Conservation (phyloP, 2,888 invertebrate genomes). For the Hemaris fuciformis region DNA sequence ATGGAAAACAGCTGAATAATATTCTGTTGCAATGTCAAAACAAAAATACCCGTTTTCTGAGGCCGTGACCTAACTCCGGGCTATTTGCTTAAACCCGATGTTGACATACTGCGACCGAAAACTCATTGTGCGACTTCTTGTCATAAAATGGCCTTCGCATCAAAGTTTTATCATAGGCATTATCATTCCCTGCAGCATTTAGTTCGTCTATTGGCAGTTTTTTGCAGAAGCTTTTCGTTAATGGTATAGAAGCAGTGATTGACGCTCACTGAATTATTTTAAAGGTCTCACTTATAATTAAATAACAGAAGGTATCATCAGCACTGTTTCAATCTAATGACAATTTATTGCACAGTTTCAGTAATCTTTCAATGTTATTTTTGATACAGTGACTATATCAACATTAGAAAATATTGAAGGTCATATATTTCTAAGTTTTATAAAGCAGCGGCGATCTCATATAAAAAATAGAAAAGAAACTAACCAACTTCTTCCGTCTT, state of each 20-base stretch:
- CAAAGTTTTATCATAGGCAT: constrained; percentile 52
- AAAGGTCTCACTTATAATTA: background rate
- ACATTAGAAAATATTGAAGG: background rate
- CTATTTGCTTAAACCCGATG: constrained; percentile 67
- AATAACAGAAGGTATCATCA: too few relatives aligned
- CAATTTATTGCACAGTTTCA: background rate
- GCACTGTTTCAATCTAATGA: background rate
- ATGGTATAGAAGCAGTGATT: background rate
- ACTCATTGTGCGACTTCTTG: constrained; percentile 72
- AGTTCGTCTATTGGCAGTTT: background rate
- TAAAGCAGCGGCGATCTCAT: background rate
- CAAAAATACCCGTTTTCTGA: constrained; percentile 52
- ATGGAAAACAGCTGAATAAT: constrained; percentile 10
- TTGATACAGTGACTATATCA: background rate
- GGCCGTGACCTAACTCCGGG: constrained; percentile 71
- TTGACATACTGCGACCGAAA: constrained; percentile 67
- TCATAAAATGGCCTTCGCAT: constrained; percentile 46
- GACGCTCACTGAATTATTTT: background rate
- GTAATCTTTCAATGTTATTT: background rate
- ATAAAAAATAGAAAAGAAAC: background rate
- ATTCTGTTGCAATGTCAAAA: constrained; percentile 42
- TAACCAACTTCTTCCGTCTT: background rate
- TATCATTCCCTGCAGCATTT: background rate
- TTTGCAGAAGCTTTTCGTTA: background rate
- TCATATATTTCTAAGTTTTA: background rate